Percentiles rank a stretch among this genome's conserved stretches.
Evolutionary conservation across 2,797 vertebrate genomes (phyloP).

Genomic region (Anniella stebbinsi): DNA sequence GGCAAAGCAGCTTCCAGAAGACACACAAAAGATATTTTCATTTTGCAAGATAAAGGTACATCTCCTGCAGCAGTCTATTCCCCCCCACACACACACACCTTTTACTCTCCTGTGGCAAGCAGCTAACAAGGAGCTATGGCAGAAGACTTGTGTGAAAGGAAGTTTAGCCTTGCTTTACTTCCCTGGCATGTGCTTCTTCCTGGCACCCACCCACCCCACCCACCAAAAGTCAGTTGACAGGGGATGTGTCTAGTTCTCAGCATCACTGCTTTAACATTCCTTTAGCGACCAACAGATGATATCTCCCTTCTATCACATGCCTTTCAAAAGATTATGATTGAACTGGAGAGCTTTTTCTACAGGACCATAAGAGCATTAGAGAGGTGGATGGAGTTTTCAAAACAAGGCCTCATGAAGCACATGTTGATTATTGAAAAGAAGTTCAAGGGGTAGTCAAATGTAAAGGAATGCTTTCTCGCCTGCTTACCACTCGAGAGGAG

Average conservation of each 20-base stretch:
- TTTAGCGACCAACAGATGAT: background rate
- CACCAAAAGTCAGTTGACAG: background rate
- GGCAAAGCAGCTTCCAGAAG: background rate
- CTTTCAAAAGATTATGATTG: slow-evolving; percentile 14
- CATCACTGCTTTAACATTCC: background rate
- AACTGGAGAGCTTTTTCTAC: background rate
- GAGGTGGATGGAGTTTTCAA: background rate
- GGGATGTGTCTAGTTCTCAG: background rate
- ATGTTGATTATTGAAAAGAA: slow-evolving; percentile 38
- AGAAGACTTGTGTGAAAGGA: background rate
- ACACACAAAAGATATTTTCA: background rate
- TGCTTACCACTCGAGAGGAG: slow-evolving; percentile 14
- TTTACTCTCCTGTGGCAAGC: background rate
- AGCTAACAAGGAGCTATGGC: background rate
- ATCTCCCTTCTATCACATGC: background rate
- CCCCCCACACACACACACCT: too few relatives aligned
- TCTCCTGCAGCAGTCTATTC: background rate
- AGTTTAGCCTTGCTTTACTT: background rate
- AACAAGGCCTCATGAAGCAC: slow-evolving; percentile 5
- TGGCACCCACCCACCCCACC: too few relatives aligned
- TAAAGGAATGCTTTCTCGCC: background rate
- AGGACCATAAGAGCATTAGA: background rate
- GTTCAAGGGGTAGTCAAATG: background rate
- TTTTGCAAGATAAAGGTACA: background rate
- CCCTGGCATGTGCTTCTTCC: background rate